Percentiles rank a stretch among this genome's conserved stretches.
Evolutionary conservation across 2,888 invertebrate genomes (phyloP).

Genomic region (Homarus gammarus): DNA sequence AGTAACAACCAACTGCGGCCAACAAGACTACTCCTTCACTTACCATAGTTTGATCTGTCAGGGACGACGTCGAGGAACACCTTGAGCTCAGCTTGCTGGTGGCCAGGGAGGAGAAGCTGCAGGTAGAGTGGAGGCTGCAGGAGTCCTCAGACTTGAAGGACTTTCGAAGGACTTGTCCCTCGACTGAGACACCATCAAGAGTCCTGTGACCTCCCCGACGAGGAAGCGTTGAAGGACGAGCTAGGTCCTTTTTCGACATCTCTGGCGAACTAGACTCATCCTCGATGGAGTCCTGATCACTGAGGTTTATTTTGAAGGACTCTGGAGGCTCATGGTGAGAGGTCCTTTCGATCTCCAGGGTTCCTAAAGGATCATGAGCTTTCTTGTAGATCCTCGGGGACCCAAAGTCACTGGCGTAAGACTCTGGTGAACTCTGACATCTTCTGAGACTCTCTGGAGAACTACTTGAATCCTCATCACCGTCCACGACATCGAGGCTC

Average conservation of each 20-base stretch:
- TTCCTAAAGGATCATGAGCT: not conserved
- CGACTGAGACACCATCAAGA: not conserved
- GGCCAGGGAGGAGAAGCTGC: slow-evolving; percentile 19
- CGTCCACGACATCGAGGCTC: not conserved
- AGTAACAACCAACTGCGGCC: too few relatives aligned
- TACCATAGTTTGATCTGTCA: too few relatives aligned
- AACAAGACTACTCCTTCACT: too few relatives aligned
- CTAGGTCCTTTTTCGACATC: slow-evolving; percentile 12
- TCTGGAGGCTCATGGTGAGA: not conserved
- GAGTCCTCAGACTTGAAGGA: slow-evolving; percentile 23
- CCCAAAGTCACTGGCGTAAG: not conserved
- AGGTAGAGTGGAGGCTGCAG: slow-evolving; percentile 34
- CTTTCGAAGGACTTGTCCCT: not conserved
- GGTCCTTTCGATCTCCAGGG: not conserved
- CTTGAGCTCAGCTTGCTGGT: slow-evolving; percentile 18
- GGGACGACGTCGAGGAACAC: too few relatives aligned
- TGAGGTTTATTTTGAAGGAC: not conserved
- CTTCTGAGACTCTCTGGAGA: slow-evolving; percentile 15
- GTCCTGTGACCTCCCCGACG: not conserved
- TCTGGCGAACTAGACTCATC: slow-evolving; percentile 8
- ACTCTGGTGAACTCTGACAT: slow-evolving; percentile 18
- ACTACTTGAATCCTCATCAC: not conserved
- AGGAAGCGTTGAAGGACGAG: slow-evolving; percentile 16
- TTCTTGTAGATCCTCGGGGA: not conserved
- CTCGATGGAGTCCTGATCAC: slow-evolving; percentile 7